Percentiles rank a stretch among this genome's conserved stretches.
These are phyloP conservation scores for Neodontobutis hainanensis DNA, from an alignment of 2,113 vertebrate species.

Conservation along the genomic window DNA sequence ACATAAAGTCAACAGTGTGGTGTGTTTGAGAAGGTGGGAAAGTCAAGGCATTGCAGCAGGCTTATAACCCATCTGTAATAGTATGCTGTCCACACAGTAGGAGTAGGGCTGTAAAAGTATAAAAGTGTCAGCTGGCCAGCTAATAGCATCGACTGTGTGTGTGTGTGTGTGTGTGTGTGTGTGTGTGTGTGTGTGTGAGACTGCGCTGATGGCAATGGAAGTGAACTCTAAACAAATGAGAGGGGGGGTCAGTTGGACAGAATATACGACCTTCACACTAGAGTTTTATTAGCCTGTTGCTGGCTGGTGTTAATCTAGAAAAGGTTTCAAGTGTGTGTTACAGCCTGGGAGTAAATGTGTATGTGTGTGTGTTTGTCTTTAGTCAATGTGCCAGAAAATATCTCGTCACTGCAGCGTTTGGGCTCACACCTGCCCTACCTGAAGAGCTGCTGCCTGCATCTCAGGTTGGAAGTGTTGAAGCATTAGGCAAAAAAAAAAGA, in stretches of 20 bases:
- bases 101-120: slow-evolving; percentile 61
- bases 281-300: slow-evolving; percentile 62
- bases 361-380: slow-evolving; percentile 26
- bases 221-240: slow-evolving; percentile 64
- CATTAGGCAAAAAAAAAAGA: no score
- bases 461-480: no score
- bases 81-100: slow-evolving; percentile 57
- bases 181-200: slow-evolving; percentile 36
- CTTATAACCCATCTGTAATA: slow-evolving; percentile 18
- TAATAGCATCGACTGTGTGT: slow-evolving; percentile 47
- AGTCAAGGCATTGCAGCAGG: slow-evolving; percentile 1
- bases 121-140: slow-evolving; percentile 61
- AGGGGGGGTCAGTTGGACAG: slow-evolving; percentile 18
- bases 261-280: slow-evolving; percentile 51
- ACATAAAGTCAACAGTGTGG: not conserved
- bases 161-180: slow-evolving; percentile 41
- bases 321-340: slow-evolving; percentile 19
- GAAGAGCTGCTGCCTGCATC: slow-evolving; percentile 1
- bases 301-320: slow-evolving; percentile 42
- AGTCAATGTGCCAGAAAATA: slow-evolving; percentile 42
- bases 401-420: slow-evolving; percentile 26
- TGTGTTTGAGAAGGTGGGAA: slow-evolving; percentile 21
- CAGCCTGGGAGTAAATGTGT: slow-evolving; percentile 19
- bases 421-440: slow-evolving; percentile 49
- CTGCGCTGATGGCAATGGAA: slow-evolving; percentile 54